Base-by-base conservation (phyloP, 2,888 invertebrate species). In the Pilophorus perplexus region DNA sequence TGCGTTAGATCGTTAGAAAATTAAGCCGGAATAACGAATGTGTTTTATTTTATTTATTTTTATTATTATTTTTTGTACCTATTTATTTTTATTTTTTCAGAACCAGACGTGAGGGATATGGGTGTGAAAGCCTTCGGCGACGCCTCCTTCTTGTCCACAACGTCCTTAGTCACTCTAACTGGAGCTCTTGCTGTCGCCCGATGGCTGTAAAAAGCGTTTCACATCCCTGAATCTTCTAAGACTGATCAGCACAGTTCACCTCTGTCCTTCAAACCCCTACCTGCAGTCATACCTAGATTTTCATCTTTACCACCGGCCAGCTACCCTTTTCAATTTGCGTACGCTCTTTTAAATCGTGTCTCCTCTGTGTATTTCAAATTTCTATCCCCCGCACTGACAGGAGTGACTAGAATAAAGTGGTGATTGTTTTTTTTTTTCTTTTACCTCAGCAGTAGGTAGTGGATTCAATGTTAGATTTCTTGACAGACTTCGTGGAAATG, bases 71-170 rank as follows among this genome's bases (percentile, higher is more conserved):
- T 50, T 27, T 52, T n/a, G n/a, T n/a, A n/a, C n/a, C n/a, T n/a
- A n/a, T n/a, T n/a, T n/a, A n/a, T n/a, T 52, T 33, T 33, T 38
- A 20, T 46, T 64, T 46, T 67, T 67, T 16, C 71, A 71, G 73
- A 73, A 42, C 72, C 72, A 23, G 73, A 73, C 44, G 71, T 72
- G 66, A 66, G 73, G 64, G 73, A 73, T 54, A 68, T 73, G 69
- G 71, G 72, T 48, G 72, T 73, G 38, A 73, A 70, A 25, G 71
- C 72, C 28, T 67, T 67, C 40, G 64, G 65, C 3, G 64, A 59
- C 18, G 60, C 54, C 16, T 28, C 62, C n/a, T 40, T 46, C 18
- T 64, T 38, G 10, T 48, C 62, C 20, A 50, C 50, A 3, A 20
- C 44, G 12, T 38, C 66, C 27, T 20, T 66, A 18, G 16, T 66